phyloP scores from a whole-genome alignment of 2,113 vertebrate species.

The Ploceus nigricollis region DNA sequence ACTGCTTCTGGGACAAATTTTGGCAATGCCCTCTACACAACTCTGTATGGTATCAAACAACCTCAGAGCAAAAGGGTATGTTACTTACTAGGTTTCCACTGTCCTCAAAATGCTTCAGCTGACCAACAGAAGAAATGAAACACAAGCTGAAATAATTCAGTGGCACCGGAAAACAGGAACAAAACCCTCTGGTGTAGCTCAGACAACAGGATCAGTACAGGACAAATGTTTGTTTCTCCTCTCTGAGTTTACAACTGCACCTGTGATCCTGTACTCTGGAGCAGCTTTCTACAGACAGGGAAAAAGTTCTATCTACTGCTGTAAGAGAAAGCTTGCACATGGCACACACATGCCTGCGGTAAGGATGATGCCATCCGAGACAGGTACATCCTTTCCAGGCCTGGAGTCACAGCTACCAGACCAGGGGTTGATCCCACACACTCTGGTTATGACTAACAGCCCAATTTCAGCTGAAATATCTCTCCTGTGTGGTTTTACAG shows the following conservation, averaged over 20 bases:
- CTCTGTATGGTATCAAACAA: neutral
- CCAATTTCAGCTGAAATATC: neutral
- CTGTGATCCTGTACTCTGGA: neutral
- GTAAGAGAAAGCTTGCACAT: neutral
- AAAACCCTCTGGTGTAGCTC: neutral
- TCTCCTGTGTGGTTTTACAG: fast-evolving
- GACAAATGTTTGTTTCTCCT: neutral
- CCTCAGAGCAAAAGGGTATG: neutral
- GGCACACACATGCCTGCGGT: neutral
- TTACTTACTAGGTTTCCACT: neutral
- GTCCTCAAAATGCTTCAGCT: neutral
- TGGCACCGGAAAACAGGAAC: neutral
- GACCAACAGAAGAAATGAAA: neutral
- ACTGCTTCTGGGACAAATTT: neutral
- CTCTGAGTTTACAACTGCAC: neutral
- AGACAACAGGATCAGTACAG: neutral
- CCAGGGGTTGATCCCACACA: fast-evolving
- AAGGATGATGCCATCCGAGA: neutral
- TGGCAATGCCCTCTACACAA: neutral
- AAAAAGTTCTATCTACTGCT: neutral
- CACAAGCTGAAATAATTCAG: neutral
- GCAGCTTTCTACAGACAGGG: neutral
- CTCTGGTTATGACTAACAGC: neutral
- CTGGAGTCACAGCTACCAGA: neutral
- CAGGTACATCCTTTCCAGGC: neutral